Percentiles rank a stretch among this genome's conserved stretches.
These are phyloP conservation scores for Fabriciana adippe DNA, from an alignment of 2,888 invertebrate genomes.

Conservation along the genomic window DNA sequence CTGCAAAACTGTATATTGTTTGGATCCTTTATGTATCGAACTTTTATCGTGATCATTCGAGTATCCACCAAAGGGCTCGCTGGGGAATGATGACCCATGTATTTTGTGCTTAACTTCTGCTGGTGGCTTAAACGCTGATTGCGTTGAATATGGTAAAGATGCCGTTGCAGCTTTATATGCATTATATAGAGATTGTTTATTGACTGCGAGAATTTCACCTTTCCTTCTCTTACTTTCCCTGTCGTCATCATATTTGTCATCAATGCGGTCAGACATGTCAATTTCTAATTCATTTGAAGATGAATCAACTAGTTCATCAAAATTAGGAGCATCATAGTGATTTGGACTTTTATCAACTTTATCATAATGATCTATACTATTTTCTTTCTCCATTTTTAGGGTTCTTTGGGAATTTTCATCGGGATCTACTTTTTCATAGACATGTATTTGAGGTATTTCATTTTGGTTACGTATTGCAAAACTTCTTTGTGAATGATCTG, in stretches of 20 bases:
- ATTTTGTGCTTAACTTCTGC: conserved; percentile 84
- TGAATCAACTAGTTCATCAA: conserved; percentile 89
- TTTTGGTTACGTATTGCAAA: conserved; percentile 75
- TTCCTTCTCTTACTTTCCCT: conserved; percentile 77
- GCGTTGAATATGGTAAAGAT: conserved; percentile 86
- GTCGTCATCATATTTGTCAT: conserved; percentile 84
- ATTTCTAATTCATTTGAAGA: conserved; percentile 90
- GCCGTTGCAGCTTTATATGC: conserved; percentile 81
- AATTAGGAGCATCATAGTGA: conserved; percentile 87
- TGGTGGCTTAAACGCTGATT: conserved; percentile 91
- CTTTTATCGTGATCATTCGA: conserved; percentile 80
- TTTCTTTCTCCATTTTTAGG: conserved; percentile 57
- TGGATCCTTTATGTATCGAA: conserved; percentile 78
- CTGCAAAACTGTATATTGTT: conserved; percentile 94
- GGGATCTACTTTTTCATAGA: conserved; percentile 48
- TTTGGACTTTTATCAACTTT: conserved; percentile 77
- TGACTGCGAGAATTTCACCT: conserved; percentile 74
- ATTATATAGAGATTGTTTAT: conserved; percentile 80
- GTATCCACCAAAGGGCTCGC: conserved; percentile 89
- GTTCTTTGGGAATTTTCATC: conserved; percentile 45
- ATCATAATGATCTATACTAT: conserved; percentile 65
- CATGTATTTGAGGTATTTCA: conserved; percentile 54
- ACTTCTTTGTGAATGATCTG: conserved; percentile 85
- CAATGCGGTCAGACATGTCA: conserved; percentile 87
- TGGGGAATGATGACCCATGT: conserved; percentile 71